Evolutionary conservation across 2,888 invertebrate genomes (phyloP).

Genomic region (Agrochola lota): DNA sequence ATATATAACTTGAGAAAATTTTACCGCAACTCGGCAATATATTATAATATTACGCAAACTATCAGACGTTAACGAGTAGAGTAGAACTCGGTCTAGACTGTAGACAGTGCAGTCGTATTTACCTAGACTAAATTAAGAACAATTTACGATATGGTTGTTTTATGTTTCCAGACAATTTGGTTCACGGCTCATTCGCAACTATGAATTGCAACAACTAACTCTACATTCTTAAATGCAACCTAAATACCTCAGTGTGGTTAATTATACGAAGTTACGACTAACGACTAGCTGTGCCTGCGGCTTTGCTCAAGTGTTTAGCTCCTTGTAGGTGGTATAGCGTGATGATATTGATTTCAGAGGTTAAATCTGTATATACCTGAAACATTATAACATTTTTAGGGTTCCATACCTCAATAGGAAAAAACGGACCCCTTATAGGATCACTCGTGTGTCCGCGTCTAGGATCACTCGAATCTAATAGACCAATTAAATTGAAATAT

Average conservation of each 20-base stretch:
- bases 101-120: constrained; percentile 69
- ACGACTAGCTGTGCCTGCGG: not conserved
- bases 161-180: constrained; percentile 86
- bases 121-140: constrained; percentile 85
- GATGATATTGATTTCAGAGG: not conserved
- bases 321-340: not conserved
- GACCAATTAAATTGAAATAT: no score
- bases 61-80: constrained; percentile 72
- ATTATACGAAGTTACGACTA: constrained; percentile 50
- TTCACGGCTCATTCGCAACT: constrained; percentile 81
- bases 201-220: constrained; percentile 73
- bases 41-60: constrained; percentile 66
- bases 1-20: constrained; percentile 49
- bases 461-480: no score
- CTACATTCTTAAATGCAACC: constrained; percentile 72
- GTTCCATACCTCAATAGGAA: no score
- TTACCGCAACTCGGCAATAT: constrained; percentile 44
- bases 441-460: no score
- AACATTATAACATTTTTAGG: no score
- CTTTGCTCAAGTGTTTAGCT: not conserved
- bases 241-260: constrained; percentile 67
- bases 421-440: no score
- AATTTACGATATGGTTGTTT: constrained; percentile 85
- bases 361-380: not conserved
- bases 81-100: constrained; percentile 72